Evolutionary conservation across 2,797 vertebrate genomes (phyloP).

Genomic region (Lithobates sylvaticus): DNA sequence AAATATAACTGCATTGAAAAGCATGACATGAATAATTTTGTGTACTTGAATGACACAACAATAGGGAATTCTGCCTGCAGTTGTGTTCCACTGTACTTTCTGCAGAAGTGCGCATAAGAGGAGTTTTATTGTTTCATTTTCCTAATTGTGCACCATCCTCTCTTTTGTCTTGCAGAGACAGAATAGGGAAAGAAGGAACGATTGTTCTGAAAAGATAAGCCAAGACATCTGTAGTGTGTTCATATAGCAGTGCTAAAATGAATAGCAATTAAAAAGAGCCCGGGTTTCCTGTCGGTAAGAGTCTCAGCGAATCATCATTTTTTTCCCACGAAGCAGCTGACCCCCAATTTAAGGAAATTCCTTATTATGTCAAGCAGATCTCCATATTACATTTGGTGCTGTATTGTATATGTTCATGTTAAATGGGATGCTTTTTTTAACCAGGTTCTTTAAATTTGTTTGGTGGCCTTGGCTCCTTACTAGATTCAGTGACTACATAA

Average conservation of each 20-base stretch:
- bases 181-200: slow-evolving; percentile 79
- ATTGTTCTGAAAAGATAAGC: slow-evolving; percentile 84
- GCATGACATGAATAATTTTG: not conserved
- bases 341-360: slow-evolving; percentile 89
- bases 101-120: slow-evolving; percentile 7
- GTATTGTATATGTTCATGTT: not conserved
- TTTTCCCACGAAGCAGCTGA: slow-evolving; percentile 89
- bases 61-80: slow-evolving; percentile 5
- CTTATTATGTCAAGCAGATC: slow-evolving; percentile 81
- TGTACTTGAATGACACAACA: slow-evolving; percentile 22
- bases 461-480: not conserved
- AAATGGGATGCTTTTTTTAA: not conserved
- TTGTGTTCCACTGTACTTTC: slow-evolving; percentile 27
- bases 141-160: slow-evolving; percentile 54
- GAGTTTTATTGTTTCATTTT: slow-evolving; percentile 44
- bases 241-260: slow-evolving; percentile 86
- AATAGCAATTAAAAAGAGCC: slow-evolving; percentile 83
- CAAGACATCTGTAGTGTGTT: slow-evolving; percentile 79
- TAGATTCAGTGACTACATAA: not conserved
- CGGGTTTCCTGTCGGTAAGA: slow-evolving; percentile 80
- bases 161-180: slow-evolving; percentile 71
- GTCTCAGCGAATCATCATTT: slow-evolving; percentile 85
- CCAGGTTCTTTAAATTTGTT: not conserved
- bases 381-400: not conserved
- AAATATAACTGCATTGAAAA: not conserved